Evolutionary conservation across 2,888 invertebrate species (phyloP), one percentile per base, ranked within the genome.

Genomic region (Acanthococcus lagerstroemiae): DNA sequence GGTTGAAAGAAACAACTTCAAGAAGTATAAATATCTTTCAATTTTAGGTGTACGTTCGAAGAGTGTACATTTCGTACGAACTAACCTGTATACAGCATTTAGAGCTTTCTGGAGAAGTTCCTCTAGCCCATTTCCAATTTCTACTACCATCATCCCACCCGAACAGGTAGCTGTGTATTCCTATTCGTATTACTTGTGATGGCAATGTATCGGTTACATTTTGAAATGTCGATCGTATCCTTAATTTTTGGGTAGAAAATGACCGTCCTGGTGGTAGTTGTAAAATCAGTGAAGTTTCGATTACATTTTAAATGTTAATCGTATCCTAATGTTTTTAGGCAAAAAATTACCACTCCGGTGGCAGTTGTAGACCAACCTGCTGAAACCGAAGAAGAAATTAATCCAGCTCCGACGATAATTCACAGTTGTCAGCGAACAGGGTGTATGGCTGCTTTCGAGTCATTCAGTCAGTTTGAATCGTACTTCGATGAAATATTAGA

Each of bases 111-210:
- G 90, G 89, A 0, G 88, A 91, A 72, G 80, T 89, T 65, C 92
- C 92, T 0, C 80, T 95, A 1, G 93, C 96, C 0, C 94, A 96
- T 75, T 97, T 95, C 78, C 93, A 95, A 76, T 97, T 97, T 74
- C 79, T 95, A 21, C 77, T 97, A 69, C 96, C 97, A 0, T 88
- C 88, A 0, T 91, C 93, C 67, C 97, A 97, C 78, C 96, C 96
- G 0, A 96, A 96, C 77, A 85, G 94, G 80, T 72, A 70, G 55
- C 26, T 58, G n/a, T 12, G 22, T 15, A 48, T n/a, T 58, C 17
- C 22, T 52, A 1, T 50, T 12, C 21, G 7, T 50, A n/a, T n/a
- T n/a, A n/a, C n/a, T n/a, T n/a, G n/a, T n/a, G n/a, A n/a, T n/a
- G n/a, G n/a, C n/a, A n/a, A n/a, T n/a, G n/a, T n/a, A n/a, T n/a